Conservation (phyloP, 2,113 vertebrate species). For the Alligator mississippiensis region DNA sequence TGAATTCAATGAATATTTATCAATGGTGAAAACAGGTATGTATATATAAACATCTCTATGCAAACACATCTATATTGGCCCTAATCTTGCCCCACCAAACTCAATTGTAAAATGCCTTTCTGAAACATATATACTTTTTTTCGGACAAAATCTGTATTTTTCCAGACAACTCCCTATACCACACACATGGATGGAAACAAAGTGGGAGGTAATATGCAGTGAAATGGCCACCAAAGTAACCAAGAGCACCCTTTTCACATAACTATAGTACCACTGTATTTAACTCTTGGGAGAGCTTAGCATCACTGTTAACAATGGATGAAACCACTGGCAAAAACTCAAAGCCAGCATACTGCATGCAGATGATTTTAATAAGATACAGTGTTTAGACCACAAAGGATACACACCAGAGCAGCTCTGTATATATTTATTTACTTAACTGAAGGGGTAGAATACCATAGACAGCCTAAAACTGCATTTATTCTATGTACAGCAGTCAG, state of each 20-base stretch:
- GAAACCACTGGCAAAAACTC: constrained; percentile 77
- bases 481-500: constrained; percentile 65
- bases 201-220: constrained; percentile 78
- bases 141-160: constrained; percentile 75
- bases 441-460: constrained; percentile 73
- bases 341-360: constrained; percentile 70
- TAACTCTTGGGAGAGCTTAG: constrained; percentile 71
- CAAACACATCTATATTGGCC: not conserved
- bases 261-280: constrained; percentile 66
- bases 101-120: constrained; percentile 55
- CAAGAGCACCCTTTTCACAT: constrained; percentile 70
- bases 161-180: constrained; percentile 79
- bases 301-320: constrained; percentile 78
- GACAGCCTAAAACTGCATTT: constrained; percentile 64
- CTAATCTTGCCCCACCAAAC: constrained; percentile 4
- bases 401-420: constrained; percentile 67
- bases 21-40: not conserved
- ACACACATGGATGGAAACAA: constrained; percentile 81
- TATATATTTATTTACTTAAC: constrained; percentile 77
- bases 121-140: constrained; percentile 62
- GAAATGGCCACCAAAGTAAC: constrained; percentile 70
- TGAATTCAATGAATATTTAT: not conserved
- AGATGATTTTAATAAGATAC: constrained; percentile 64
- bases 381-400: constrained; percentile 69
- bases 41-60: constrained; percentile 14